These are phyloP conservation scores for Tetraodon nigroviridis DNA, from an alignment of 2,113 vertebrate genomes.

Conservation along the genomic window DNA sequence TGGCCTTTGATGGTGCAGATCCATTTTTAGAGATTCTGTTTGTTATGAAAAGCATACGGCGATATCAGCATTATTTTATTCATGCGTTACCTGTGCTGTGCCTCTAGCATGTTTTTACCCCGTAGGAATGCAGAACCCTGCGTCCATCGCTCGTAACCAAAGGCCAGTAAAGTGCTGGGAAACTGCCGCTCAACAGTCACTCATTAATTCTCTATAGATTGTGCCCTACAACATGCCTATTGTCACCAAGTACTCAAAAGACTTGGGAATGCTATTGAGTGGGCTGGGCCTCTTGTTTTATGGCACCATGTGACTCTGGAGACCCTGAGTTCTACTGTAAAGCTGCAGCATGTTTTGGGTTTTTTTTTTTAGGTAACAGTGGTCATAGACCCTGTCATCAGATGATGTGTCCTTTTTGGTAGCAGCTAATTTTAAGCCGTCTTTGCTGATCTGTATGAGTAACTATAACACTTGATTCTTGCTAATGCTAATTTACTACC, in stretches of 20 bases:
- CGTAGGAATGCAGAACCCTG: slow-evolving; percentile 31
- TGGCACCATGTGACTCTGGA: slow-evolving; percentile 43
- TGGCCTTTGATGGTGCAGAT: no score
- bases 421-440: slow-evolving; percentile 6
- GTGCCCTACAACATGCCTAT: slow-evolving; percentile 65
- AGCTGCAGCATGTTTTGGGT: slow-evolving; percentile 28
- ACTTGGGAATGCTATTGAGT: slow-evolving; percentile 71
- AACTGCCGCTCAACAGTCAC: slow-evolving; percentile 63
- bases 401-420: slow-evolving; percentile 1
- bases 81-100: slow-evolving; percentile 23
- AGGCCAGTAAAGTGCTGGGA: slow-evolving; percentile 62
- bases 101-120: slow-evolving; percentile 28
- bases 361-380: background rate
- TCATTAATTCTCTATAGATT: slow-evolving; percentile 75
- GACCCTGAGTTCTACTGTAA: slow-evolving; percentile 33
- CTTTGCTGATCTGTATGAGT: slow-evolving; percentile 1
- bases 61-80: slow-evolving; percentile 12
- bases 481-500: no score
- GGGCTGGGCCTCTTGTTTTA: slow-evolving; percentile 61
- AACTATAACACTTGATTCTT: slow-evolving; percentile 19
- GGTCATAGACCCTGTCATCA: no score
- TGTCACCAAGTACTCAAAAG: slow-evolving; percentile 66
- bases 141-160: slow-evolving; percentile 49
- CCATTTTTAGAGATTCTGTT: no score
- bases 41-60: no score